Evolutionary conservation across 2,797 vertebrate species (phyloP), one percentile per base, ranked within the genome.

Genomic region (Eulemur rubriventer): DNA sequence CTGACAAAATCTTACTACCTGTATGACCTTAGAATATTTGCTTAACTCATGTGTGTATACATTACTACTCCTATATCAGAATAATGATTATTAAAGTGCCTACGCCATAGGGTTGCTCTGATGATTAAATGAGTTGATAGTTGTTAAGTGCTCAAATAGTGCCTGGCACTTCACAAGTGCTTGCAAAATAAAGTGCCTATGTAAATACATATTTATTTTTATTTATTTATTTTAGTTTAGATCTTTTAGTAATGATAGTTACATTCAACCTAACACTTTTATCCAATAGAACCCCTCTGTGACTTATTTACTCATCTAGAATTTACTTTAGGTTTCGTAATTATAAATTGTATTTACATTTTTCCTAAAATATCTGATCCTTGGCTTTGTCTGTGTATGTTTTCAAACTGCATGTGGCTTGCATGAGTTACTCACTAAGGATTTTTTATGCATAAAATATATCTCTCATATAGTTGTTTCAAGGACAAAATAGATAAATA

Each of bases 401-500:
- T 86, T 96, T 69, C 46, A 95, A 69, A 89, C 65, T 85, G 65
- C 18, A 92, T 59, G 55, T 93, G 52, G 7, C n/a, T 94, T 95
- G 57, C 63, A 65, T 85, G 38, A 89, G 35, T 93, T 95, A 94
- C 10, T 92, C 24, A 89, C 41, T 91, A 84, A 96, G 95, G n/a
- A 93, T 91, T 94, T 95, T 93, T 93, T 84, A 97, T 95, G 81
- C 75, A 96, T 97, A 89, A 98, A 95, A 82, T 98, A 59, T 96
- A 22, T 92, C 52, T 81, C 52, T 50, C 33, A 35, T 80, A 38
- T 28, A 87, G 91, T 69, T 93, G 46, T 86, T 95, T 97, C 94
- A 97, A 97, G 94, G 94, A 57, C 94, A 96, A 96, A 90, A 73
- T 88, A 70, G 87, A 90, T 94, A 97, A 96, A 81, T 96, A 97